Evolutionary conservation across 2,797 vertebrate species (phyloP), one percentile per base, ranked within the genome.

Genomic region (Pogoniulus pusillus): DNA sequence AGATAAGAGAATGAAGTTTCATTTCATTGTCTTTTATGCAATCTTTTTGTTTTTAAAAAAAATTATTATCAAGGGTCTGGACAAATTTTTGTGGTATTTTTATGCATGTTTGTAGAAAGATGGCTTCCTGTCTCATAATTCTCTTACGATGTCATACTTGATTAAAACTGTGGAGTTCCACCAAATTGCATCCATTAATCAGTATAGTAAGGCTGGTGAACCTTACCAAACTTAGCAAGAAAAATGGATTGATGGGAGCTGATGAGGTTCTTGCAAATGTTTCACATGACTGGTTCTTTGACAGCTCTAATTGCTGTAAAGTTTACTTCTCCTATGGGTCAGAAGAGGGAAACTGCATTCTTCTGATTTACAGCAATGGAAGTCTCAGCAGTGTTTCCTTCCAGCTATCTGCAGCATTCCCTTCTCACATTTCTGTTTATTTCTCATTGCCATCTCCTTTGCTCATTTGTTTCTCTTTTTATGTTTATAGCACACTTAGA

Each of bases 401-500:
- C 60, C 76, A 83, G 43, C 73, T 73, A 90, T 78, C 32, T 66
- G 63, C 57, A 90, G 63, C 84, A 49, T 87, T 91, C 68, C 27
- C 18, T 57, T 71, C 69, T 57, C 45, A 32, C 74, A 51, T 66
- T 89, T 89, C 75, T 93, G 69, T 89, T 93, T 87, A 75, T 87
- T 95, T 70, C 32, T 85, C 55, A 35, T 87, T 90, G 70, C 70
- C 74, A 53, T 96, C 87, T 90, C 51, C 49, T 91, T 55, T 85
- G 34, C 78, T 96, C 63, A 47, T 91, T 95, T 95, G 84, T 93
- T 94, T 93, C 70, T 82, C 64, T 51, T 94, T 91, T 94, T 69
- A 59, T 71, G 75, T 85, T 90, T 87, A 68, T 55, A 89, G 17
- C 34, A 23, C 70, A 76, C 64, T 81, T 87, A 90, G 79, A 93